Evolutionary conservation across 2,797 vertebrate species (phyloP).

Genomic region (Miichthys miiuy): DNA sequence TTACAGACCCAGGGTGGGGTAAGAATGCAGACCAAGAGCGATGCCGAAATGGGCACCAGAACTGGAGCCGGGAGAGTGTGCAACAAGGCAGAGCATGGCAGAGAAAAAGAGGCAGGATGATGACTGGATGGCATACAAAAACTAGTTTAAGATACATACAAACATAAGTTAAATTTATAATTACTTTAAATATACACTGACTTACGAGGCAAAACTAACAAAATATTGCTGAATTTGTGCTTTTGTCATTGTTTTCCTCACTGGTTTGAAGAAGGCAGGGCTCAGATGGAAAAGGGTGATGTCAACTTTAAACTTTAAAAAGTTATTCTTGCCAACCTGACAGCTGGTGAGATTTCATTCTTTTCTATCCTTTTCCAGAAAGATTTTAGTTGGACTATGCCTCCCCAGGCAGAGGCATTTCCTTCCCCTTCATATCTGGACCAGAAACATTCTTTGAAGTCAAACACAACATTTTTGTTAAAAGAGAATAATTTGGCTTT

Average conservation of each 20-base stretch:
- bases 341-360: not conserved
- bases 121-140: no score
- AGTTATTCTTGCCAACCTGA: not conserved
- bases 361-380: not conserved
- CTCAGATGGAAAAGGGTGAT: not conserved
- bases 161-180: not conserved
- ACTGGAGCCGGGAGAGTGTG: no score
- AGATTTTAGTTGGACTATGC: not conserved
- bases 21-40: no score
- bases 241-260: no score
- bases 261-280: no score
- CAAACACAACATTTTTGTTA: conserved; percentile 3
- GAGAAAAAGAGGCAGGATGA: no score
- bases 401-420: not conserved
- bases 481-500: not conserved
- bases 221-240: no score
- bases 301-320: conserved; percentile 2
- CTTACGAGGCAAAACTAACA: no score
- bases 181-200: not conserved
- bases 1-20: no score
- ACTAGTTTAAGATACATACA: not conserved
- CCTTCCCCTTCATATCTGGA: conserved; percentile 2
- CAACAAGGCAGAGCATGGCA: no score
- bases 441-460: conserved; percentile 10
- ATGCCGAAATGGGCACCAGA: no score